Evolutionary conservation across 2,888 invertebrate genomes (phyloP), one percentile per base, ranked within the genome.

Genomic region (Scaptodrosophila latifasciaeformis): DNA sequence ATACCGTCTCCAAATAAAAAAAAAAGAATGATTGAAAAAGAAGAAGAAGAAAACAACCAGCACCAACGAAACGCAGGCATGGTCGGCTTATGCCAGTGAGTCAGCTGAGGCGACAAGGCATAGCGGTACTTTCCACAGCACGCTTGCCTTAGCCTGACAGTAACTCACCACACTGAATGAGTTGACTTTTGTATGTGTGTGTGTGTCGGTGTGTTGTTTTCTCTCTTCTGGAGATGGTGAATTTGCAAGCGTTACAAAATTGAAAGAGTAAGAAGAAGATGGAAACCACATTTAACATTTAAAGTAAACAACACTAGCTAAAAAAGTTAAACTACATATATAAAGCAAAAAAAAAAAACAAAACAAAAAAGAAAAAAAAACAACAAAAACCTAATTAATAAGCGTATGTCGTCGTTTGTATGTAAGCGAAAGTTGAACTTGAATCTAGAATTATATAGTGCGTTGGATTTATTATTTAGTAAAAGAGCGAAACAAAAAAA

Each of bases 401-500:
- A 79, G 75, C 76, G 69, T 77, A 76, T 70, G 79, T 70, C 74
- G 80, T 74, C 80, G 75, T 79, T 76, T 76, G 79, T 77, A 79
- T 76, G 74, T 76, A 76, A 76, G 80, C 70, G 67, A 76, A 76
- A 79, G 75, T 76, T 79, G 80, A 76, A 79, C 75, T 79, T 76
- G 80, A 79, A 75, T 79, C 75, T 75, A 75, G 75, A 75, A 77
- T 79, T 76, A 76, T 77, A 79, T 76, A 79, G 80, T 70, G 64
- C 64, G 75, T 76, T 76, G 75, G 74, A 76, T 74, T 70, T 77
- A 79, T 79, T 74, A 75, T 76, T 76, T 76, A 76, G 75, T 76
- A 62, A 79, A 77, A 59, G 47, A 50, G n/a, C n/a, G n/a, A n/a
- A n/a, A n/a, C n/a, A 55, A 59, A 55, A 44, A 12, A 12, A 6